Conservation (phyloP, 2,797 vertebrate genomes). For the Sebastes vulpes region DNA sequence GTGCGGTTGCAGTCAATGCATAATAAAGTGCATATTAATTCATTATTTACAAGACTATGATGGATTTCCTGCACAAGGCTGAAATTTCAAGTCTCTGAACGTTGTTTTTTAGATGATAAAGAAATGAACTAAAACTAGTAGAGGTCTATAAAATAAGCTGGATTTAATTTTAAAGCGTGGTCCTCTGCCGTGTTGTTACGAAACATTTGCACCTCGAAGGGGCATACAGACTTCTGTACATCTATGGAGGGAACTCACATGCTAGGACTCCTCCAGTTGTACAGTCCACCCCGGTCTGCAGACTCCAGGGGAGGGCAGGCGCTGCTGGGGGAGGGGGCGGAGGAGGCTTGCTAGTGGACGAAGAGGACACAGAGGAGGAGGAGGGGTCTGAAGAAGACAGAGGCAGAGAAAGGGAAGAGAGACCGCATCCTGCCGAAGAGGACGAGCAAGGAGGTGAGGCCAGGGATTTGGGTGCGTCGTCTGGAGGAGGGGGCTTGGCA, state of each 20-base stretch:
- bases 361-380: conserved; percentile 88
- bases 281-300: conserved; percentile 93
- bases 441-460: conserved; percentile 80
- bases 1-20: not conserved
- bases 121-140: not conserved
- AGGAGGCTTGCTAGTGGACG: conserved; percentile 81
- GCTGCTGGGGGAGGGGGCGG: conserved; percentile 74
- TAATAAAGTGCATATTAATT: not conserved
- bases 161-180: not conserved
- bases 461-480: conserved; percentile 73
- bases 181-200: not conserved
- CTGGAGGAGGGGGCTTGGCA: conserved; percentile 77
- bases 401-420: conserved; percentile 76
- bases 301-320: conserved; percentile 90
- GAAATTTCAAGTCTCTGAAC: not conserved
- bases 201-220: not conserved
- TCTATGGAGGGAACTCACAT: conserved; percentile 81
- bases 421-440: conserved; percentile 72
- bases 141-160: not conserved
- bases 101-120: not conserved
- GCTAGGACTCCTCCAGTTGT: conserved; percentile 94
- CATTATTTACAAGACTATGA: not conserved
- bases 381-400: conserved; percentile 82
- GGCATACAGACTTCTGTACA: not conserved
- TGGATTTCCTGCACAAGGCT: not conserved